Base-by-base conservation (phyloP, 2,888 invertebrate genomes). In the Platycheirus albimanus region DNA sequence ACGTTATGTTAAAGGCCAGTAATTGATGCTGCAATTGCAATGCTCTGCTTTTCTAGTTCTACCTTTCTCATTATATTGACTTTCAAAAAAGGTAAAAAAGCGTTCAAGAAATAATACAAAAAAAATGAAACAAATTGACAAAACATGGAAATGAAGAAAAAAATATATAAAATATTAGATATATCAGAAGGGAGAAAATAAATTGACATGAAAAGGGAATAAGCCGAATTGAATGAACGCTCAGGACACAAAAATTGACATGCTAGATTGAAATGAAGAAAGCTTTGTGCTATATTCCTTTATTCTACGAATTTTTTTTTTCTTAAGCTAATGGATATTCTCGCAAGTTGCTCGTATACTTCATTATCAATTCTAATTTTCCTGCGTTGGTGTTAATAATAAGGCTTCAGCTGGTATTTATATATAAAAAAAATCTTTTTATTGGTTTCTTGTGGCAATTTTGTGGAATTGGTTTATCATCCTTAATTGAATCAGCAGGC, bases 1-100 rank as follows among this genome's bases (percentile, higher is more conserved):
- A 70, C 52, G 61, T 61, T 41, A 41, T 76, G 70, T 70, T 63
- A 19, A 33, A 28, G 49, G 61, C 33, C 54, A 33, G 76, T 77
- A 77, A 77, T 81, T 77, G 81, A 81, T 81, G 77, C 71, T 77
- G 81, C 81, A 81, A 56, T 71, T 81, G 77, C 71, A 77, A 67
- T 71, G 61, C 30, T 63, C 30, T 41, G 20, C 6, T 51, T 41
- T 47, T 49, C 30, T 5, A 77, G 38, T 30, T 28, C 51, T 45
- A 58, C 64, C 61, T 38, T 64, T 17, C 64, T 80, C 76, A 76
- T 76, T 76, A 80, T 67, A 36, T 54, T 74, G 45, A 20, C 69
- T 38, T 69, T 33, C 41, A 24, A 49, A 33, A 51, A 30, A 33
- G 52, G 30, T 30, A 36, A 15, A 47, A 20, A 61, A 15, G 15